phyloP scores from a whole-genome alignment of 2,797 vertebrate genomes.

The Heterohyrax brucei region DNA sequence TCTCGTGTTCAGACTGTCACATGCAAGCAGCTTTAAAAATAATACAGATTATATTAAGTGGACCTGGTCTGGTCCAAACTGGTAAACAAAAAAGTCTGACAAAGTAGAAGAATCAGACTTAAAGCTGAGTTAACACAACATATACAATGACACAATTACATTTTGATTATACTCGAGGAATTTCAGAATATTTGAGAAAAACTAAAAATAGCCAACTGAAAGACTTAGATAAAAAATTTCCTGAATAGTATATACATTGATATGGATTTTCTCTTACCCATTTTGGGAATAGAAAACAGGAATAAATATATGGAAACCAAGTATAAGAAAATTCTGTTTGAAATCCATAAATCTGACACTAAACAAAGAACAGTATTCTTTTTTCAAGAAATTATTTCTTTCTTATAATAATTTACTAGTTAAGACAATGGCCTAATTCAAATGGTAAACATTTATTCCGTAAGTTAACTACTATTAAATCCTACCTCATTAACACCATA shows the following conservation, averaged over 20 bases:
- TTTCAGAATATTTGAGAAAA: constrained; percentile 20
- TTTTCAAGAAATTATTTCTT: constrained; percentile 13
- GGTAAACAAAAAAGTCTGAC: neutral
- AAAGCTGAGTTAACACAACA: neutral
- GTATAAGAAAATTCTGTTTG: neutral
- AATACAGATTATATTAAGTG: neutral
- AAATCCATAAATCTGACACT: neutral
- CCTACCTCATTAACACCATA: too few relatives aligned
- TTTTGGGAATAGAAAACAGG: neutral
- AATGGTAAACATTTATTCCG: neutral
- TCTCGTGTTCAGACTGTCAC: constrained; percentile 17
- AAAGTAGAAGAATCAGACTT: constrained; percentile 30
- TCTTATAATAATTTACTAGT: constrained; percentile 27
- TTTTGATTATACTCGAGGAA: neutral
- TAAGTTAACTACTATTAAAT: too few relatives aligned
- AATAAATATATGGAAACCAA: constrained; percentile 21
- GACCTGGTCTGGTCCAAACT: neutral
- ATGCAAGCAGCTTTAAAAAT: constrained; percentile 33
- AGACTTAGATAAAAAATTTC: neutral
- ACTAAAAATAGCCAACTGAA: neutral
- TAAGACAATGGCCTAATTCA: constrained; percentile 7
- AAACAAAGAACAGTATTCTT: neutral
- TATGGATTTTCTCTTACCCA: neutral
- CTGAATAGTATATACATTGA: neutral
- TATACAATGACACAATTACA: constrained; percentile 8